A percentile compares a stretch with the other conserved stretches of the same genome.
These are phyloP conservation scores for Osedax fenrisi DNA, from an alignment of 2,888 invertebrate species.

Conservation along the genomic window DNA sequence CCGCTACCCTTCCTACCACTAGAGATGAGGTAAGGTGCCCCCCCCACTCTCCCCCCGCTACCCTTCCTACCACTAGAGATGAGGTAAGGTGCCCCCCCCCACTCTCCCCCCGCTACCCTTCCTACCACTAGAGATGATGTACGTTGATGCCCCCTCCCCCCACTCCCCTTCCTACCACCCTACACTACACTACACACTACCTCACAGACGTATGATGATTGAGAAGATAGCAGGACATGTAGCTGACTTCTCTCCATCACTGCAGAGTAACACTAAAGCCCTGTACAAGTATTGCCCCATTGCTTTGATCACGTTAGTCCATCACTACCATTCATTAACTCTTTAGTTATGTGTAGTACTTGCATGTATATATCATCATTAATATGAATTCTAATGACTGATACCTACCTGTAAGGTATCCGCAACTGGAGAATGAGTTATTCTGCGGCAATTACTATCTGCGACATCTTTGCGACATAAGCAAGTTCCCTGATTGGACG, in stretches of 20 bases:
- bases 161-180: neutral
- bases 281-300: constrained; percentile 88
- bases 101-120: constrained; percentile 37
- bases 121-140: no score
- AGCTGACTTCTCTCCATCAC: constrained; percentile 85
- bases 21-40: neutral
- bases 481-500: constrained; percentile 85
- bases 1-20: neutral
- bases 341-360: constrained; percentile 94
- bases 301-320: constrained; percentile 81
- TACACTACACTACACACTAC: neutral
- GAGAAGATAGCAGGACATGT: constrained; percentile 93
- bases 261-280: constrained; percentile 84
- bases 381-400: no score
- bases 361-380: no score
- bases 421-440: constrained; percentile 83
- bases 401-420: no score
- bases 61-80: neutral
- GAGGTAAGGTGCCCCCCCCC: constrained; percentile 33
- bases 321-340: constrained; percentile 85
- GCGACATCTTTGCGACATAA: constrained; percentile 80
- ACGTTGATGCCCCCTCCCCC: no score
- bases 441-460: constrained; percentile 98
- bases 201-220: constrained; percentile 70
- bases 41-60: constrained; percentile 29